phyloP scores from a whole-genome alignment of 2,888 invertebrate genomes.

The Poecilobothrus nobilitatus region DNA sequence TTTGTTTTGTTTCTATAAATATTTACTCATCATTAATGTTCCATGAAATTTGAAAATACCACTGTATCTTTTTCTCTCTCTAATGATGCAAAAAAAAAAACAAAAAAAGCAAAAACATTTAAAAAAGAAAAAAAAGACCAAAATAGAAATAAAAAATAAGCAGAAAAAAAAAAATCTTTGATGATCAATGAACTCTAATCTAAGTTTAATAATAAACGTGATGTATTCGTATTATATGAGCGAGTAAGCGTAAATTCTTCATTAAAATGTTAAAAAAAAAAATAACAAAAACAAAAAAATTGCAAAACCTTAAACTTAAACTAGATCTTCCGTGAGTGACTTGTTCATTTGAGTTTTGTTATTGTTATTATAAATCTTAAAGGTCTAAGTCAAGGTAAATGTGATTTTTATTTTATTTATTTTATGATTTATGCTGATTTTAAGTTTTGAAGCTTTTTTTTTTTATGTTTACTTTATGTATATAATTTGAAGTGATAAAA shows the following conservation, averaged over 20 bases:
- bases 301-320: neutral
- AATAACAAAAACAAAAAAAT: conserved; percentile 5
- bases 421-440: neutral
- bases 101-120: conserved; percentile 11
- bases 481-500: neutral
- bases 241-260: too few relatives aligned
- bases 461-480: neutral
- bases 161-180: neutral
- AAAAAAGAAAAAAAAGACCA: too few relatives aligned
- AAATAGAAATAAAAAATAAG: too few relatives aligned
- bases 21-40: too few relatives aligned
- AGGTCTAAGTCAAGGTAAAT: conserved; percentile 10
- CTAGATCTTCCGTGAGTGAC: neutral
- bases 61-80: neutral
- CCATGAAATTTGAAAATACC: too few relatives aligned
- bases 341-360: neutral
- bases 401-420: neutral
- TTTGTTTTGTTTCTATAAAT: too few relatives aligned
- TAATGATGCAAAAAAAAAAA: conserved; percentile 4
- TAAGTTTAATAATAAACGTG: neutral
- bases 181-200: conserved; percentile 12
- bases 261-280: neutral
- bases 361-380: neutral
- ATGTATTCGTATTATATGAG: conserved; percentile 1
- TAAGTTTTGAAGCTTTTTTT: too few relatives aligned